phyloP scores from a whole-genome alignment of 2,113 vertebrate genomes.

The Dicaeum eximium region DNA sequence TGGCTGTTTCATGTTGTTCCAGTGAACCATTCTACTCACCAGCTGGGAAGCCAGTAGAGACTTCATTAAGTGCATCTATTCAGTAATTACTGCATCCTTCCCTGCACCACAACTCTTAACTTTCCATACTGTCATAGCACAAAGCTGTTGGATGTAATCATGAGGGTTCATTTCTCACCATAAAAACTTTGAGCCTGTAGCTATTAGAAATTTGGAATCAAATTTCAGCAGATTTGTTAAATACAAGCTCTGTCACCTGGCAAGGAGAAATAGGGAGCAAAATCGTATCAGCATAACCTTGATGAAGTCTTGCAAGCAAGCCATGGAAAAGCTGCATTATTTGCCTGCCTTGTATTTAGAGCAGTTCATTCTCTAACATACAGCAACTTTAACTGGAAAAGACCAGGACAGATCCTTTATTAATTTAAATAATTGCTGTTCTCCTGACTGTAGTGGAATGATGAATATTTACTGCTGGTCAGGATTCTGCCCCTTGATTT shows the following conservation, averaged over 20 bases:
- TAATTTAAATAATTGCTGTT: not conserved
- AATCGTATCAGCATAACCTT: not conserved
- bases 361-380: not conserved
- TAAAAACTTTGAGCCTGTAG: not conserved
- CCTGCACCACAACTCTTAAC: not conserved
- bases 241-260: not conserved
- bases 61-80: slow-evolving; percentile 73
- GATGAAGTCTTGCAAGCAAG: not conserved
- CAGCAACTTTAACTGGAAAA: not conserved
- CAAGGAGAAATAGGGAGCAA: not conserved
- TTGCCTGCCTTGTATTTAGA: not conserved
- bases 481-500: not conserved
- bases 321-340: not conserved
- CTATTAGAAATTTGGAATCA: not conserved
- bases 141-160: not conserved
- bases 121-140: not conserved
- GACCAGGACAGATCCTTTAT: not conserved
- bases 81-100: slow-evolving; percentile 69
- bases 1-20: slow-evolving; percentile 27
- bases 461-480: not conserved
- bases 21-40: not conserved
- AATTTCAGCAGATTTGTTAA: not conserved
- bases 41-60: slow-evolving; percentile 68
- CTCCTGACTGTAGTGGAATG: not conserved
- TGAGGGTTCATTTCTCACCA: not conserved